These are phyloP conservation scores for Agrotis exclamationis DNA, from an alignment of 2,888 invertebrate species.

Conservation along the genomic window DNA sequence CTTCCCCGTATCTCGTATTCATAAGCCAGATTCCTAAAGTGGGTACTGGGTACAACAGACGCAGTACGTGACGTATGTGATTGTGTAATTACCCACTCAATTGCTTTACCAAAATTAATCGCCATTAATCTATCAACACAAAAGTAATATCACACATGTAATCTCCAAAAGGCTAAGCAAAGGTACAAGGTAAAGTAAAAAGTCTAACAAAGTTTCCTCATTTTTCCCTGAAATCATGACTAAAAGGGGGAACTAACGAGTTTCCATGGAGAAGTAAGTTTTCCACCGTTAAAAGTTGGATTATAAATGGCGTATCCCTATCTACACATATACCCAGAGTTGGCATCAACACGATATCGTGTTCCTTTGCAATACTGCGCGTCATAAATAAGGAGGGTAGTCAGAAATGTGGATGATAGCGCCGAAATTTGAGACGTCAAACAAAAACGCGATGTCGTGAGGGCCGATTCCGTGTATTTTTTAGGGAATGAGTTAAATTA, in stretches of 20 bases:
- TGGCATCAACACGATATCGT: slow-evolving; percentile 52
- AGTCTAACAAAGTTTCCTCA: slow-evolving; percentile 1
- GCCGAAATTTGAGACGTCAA: slow-evolving; percentile 49
- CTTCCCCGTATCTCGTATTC: too few relatives aligned
- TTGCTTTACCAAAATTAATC: too few relatives aligned
- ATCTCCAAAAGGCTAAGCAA: not conserved
- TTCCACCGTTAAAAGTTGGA: slow-evolving; percentile 43
- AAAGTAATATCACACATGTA: not conserved
- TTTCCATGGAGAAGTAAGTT: slow-evolving; percentile 43
- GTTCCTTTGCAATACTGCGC: slow-evolving; percentile 53
- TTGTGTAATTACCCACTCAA: too few relatives aligned
- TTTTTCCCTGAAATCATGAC: slow-evolving; percentile 19
- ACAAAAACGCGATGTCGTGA: slow-evolving; percentile 37
- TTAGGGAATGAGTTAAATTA: slow-evolving; percentile 9
- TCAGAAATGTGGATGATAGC: slow-evolving; percentile 53
- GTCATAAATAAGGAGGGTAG: slow-evolving; percentile 56
- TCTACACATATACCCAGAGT: slow-evolving; percentile 38
- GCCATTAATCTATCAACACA: not conserved
- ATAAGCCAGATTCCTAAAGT: too few relatives aligned
- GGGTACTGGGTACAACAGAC: too few relatives aligned
- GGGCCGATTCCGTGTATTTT: slow-evolving; percentile 23
- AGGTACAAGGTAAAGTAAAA: not conserved
- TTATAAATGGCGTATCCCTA: slow-evolving; percentile 50
- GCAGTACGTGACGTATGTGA: too few relatives aligned
- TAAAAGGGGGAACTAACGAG: slow-evolving; percentile 33